Percentiles rank a stretch among this genome's conserved stretches.
phyloP scores from a whole-genome alignment of 1,140 invertebrate species.

The Grapholita molesta region DNA sequence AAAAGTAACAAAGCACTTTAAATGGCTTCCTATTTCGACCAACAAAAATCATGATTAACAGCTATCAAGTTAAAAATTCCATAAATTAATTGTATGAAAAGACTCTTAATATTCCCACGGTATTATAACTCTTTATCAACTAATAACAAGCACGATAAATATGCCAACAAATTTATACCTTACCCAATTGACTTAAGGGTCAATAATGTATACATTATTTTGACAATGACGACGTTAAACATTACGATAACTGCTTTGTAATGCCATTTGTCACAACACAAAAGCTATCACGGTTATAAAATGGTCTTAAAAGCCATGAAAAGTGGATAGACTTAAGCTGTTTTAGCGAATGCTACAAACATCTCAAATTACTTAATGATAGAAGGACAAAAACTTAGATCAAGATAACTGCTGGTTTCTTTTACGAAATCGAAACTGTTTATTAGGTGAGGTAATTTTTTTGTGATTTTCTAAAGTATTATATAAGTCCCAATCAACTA shows the following conservation, averaged over 20 bases:
- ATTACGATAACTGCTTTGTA: neutral
- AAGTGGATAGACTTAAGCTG: neutral
- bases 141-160: neutral
- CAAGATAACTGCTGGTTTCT: neutral
- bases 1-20: neutral
- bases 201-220: neutral
- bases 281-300: neutral
- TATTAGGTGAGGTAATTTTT: too few species aligned
- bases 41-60: neutral
- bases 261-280: neutral
- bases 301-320: neutral
- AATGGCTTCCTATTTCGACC: neutral
- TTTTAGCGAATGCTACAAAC: neutral
- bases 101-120: neutral
- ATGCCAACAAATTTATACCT: neutral
- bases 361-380: constrained; percentile 4
- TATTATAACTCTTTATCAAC: neutral
- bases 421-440: neutral
- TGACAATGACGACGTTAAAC: neutral
- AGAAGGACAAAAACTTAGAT: neutral
- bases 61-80: neutral
- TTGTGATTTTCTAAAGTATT: too few species aligned
- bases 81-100: neutral
- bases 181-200: neutral
- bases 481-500: too few species aligned